Base-by-base conservation (phyloP, 1,140 invertebrate genomes). In the Hypothenemus hampei region DNA sequence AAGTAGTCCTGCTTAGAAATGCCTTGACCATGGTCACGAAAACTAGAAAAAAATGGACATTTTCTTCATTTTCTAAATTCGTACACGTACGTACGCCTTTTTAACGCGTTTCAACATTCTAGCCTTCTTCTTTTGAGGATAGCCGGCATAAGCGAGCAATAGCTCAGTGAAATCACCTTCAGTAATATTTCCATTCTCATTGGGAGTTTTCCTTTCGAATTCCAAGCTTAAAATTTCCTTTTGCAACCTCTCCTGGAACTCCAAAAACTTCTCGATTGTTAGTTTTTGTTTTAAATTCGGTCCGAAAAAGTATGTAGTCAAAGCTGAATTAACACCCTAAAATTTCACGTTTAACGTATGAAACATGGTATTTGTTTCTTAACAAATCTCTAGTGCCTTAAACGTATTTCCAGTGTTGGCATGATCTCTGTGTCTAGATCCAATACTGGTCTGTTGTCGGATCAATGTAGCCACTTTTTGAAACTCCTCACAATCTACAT, bases 401-500 rank as follows among this genome's bases (percentile, higher is more conserved):
- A 97, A 93, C 4, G 91, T 94, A 72, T 89, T 97, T 20, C 92
- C 93, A 26, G 93, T 96, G 58, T 87, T 90, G 4, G 88, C 82
- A 72, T 98, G 93, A 76, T 99, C 95, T 1, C 96, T 77, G 72
- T 99, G 97, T 23, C 94, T 76, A 57, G 85, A 92, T 0, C 96
- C 97, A 58, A 98, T 92, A 70, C 89, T 93, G 6, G 94, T 98
- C 73, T 98, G 93, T 68, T 92, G 89, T 5, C 93, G 79, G 62
- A 97, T 91, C 31, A 97, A 79, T 2, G 88, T 89, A 2, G 90
- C 89, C 18, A 98, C 96, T 80, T 94, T 96, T 70, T 93, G 90
- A 73, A 99, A 99, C 73, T 99, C 97, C 66, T 97, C 91, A 60
- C 84, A 87, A 71, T 99, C 97, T 0, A 99, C 91, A 70, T 97